Conservation (phyloP, 2,888 invertebrate species). For the Hyposoter didymator region DNA sequence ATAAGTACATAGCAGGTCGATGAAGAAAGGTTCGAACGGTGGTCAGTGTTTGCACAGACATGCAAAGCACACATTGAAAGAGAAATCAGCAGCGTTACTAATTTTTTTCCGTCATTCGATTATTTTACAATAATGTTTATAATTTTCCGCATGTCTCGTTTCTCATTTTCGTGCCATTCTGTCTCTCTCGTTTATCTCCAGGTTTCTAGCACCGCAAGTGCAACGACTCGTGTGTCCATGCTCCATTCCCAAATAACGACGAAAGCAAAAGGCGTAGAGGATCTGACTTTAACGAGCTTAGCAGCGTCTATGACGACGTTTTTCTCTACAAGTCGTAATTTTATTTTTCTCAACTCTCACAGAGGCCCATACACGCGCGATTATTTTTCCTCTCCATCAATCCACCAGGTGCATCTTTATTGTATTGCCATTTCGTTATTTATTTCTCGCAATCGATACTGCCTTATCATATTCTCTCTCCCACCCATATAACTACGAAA, state of each 20-base stretch:
- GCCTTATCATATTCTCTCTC: conserved; percentile 59
- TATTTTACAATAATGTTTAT: background rate
- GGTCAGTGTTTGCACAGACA: background rate
- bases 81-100: conserved; percentile 1
- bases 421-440: conserved; percentile 38
- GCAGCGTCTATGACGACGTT: background rate
- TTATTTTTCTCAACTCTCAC: conserved; percentile 4
- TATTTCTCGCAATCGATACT: conserved; percentile 53
- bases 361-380: background rate
- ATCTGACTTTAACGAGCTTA: no score
- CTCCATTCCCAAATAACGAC: background rate
- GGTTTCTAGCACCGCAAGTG: conserved; percentile 65
- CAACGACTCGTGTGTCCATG: conserved; percentile 19
- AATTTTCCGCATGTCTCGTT: background rate
- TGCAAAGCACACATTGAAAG: background rate
- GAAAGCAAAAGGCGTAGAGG: no score
- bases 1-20: no score
- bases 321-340: background rate
- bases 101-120: background rate
- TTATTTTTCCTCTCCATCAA: background rate
- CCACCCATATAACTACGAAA: conserved; percentile 30
- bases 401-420: conserved; percentile 31
- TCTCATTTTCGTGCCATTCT: conserved; percentile 2
- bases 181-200: conserved; percentile 67
- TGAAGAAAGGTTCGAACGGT: background rate